Evolutionary conservation across 1,140 invertebrate genomes (phyloP), one percentile per base, ranked within the genome.

Genomic region (Musca domestica): DNA sequence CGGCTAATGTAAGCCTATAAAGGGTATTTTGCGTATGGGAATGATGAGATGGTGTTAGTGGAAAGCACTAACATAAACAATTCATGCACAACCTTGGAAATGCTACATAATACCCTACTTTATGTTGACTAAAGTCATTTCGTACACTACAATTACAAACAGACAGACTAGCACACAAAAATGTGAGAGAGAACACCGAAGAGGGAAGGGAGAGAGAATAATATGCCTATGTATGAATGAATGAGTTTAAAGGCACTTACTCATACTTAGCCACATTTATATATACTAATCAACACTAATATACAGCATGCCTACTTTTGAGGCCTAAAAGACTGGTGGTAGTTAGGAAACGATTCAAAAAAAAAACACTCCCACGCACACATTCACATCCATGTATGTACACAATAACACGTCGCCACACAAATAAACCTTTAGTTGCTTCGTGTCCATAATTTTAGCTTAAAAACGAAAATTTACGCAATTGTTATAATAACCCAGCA

Each of bases 61-160:
- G 6, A 51, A 4, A 51, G 6, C 48, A 17, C 25, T 9, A 17
- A 17, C 14, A 10, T 61, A 30, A 34, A 30, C 15, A 61, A 19
- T 19, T 41, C 25, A 30, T 58, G 56, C 20, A 61, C 19, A 61
- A 61, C 56, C 27, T 61, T 61, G n/a, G 17, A 61, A 61, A 61
- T 41, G 34, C 56, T 30, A 61, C 56, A 61, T 61, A 61, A 34
- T 61, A 61, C 27, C 27, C 10, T 61, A 61, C 56, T 61, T 61
- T 61, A 61, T 61, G 56, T 41, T 61, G 56, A 61, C 56, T 61
- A 19, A 61, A 61, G 56, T 61, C 56, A 61, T 61, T 61, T 34
- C 56, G 34, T 41, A 61, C 56, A 34, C 34, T 17, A 54, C 20
- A n/a, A n/a, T 27, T 19, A 48, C 25, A 17, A n/a, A 5, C 14